Conservation (phyloP, 2,113 vertebrate species). For the Catharus fuscescens region DNA sequence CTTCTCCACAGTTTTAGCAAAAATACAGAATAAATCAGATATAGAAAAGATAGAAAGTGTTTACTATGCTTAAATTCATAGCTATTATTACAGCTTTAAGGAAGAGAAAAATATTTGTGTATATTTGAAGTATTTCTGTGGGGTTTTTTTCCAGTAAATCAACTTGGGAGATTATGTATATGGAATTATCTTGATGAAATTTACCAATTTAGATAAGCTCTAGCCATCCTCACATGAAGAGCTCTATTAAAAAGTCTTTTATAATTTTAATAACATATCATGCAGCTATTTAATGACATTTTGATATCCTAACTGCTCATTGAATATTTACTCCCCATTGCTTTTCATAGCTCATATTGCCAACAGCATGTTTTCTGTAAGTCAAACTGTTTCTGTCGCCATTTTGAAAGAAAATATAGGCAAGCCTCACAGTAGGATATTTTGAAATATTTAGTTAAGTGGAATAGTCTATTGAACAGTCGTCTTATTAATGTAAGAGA, state of each 20-base stretch:
- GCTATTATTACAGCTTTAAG: background rate
- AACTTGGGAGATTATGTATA: background rate
- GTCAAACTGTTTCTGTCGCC: slow-evolving; percentile 21
- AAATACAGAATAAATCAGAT: slow-evolving; percentile 1
- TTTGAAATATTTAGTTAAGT: slow-evolving; percentile 29
- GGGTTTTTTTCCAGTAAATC: background rate
- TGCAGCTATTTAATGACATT: slow-evolving; percentile 42
- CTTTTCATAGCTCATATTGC: slow-evolving; percentile 46
- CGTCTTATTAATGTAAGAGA: background rate
- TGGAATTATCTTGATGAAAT: slow-evolving; percentile 12
- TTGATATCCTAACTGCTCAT: slow-evolving; percentile 46
- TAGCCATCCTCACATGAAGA: slow-evolving; percentile 13
- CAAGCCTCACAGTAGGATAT: background rate
- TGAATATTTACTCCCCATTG: slow-evolving; percentile 42
- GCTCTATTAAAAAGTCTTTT: slow-evolving; percentile 55
- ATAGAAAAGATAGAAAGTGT: background rate
- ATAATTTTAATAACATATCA: slow-evolving; percentile 55
- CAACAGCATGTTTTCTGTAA: slow-evolving; percentile 44
- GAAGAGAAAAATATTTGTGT: background rate
- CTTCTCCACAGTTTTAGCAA: background rate
- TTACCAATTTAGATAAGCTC: slow-evolving; percentile 24
- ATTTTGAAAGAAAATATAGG: slow-evolving; percentile 45
- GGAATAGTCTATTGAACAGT: background rate
- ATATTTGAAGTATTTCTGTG: background rate
- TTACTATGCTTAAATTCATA: background rate